Base-by-base conservation (phyloP, 2,113 vertebrate genomes). In the Daubentonia madagascariensis region DNA sequence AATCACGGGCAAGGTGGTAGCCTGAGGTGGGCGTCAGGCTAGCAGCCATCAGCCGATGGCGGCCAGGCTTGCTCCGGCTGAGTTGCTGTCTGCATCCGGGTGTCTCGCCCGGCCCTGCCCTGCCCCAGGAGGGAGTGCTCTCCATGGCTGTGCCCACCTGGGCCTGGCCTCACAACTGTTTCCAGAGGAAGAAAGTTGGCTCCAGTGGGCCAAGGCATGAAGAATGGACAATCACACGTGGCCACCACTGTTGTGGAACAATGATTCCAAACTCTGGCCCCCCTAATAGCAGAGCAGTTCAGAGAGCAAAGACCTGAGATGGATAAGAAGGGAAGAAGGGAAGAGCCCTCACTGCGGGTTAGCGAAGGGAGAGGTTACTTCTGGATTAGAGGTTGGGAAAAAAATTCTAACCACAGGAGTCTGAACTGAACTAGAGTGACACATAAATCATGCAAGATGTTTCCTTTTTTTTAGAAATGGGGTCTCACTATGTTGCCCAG, bases 41-140 rank as follows among this genome's bases (percentile, higher is more conserved):
- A n/a, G n/a, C n/a, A n/a, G n/a, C 10, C 0, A 5, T 48, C 2
- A 9, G 18, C 4, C 0, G 0, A 13, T 8, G 17, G n/a, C 3
- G 0, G 0, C 8, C 54, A 75, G 50, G 1, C 52, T 50, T 5
- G 40, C 80, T 40, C 20, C 8, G 12, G 43, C 89, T 45, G 48
- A 23, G 32, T 30, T 93, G 84, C 32, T 43, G 48, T 9, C 17
- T 32, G 37, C 17, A n/a, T 13, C 30, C 0, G 8, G 6, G 10
- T 7, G 2, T 17, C 32, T 30, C 40, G 13, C 2, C 32, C 72
- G 2, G 2, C 37, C 48, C 6, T 11, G 13, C 30, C 4, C 5
- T 12, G 20, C 91, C 73, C 37, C 40, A 43, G 5, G 59, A 85
- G 17, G 30, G 67, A 52, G 16, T 8, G 4, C 9, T 16, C 4